phyloP scores from a whole-genome alignment of 2,888 invertebrate species.

The Caenorhabditis sp. region DNA sequence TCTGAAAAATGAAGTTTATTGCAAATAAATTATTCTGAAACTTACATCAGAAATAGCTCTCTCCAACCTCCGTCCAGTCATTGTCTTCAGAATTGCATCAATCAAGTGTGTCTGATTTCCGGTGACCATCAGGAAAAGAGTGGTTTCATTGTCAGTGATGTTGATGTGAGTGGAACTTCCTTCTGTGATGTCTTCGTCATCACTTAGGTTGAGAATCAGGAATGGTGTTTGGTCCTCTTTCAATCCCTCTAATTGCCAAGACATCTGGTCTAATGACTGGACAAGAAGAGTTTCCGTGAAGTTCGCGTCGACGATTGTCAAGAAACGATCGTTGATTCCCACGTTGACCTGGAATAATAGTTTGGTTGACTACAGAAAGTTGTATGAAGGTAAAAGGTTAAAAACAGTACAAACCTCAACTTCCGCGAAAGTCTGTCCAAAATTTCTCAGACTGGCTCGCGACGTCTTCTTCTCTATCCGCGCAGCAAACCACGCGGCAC shows the following conservation, averaged over 20 bases:
- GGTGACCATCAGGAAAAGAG: slow-evolving; percentile 43
- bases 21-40: background rate
- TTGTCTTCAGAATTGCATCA: slow-evolving; percentile 48
- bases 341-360: slow-evolving; percentile 85
- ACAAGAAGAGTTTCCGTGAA: slow-evolving; percentile 85
- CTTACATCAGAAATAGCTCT: slow-evolving; percentile 54
- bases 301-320: slow-evolving; percentile 91
- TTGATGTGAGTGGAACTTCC: slow-evolving; percentile 16
- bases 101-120: slow-evolving; percentile 50
- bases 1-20: slow-evolving; percentile 35
- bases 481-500: slow-evolving; percentile 55
- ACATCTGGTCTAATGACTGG: slow-evolving; percentile 68
- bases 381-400: too few relatives aligned
- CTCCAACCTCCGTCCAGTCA: slow-evolving; percentile 45
- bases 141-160: slow-evolving; percentile 20
- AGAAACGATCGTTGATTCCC: slow-evolving; percentile 91
- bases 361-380: too few relatives aligned
- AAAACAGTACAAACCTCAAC: slow-evolving; percentile 16
- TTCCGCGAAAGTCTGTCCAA: slow-evolving; percentile 53
- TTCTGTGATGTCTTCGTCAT: slow-evolving; percentile 31
- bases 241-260: slow-evolving; percentile 47
- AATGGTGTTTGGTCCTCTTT: slow-evolving; percentile 25
- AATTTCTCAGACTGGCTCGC: slow-evolving; percentile 38
- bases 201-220: slow-evolving; percentile 53
- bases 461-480: slow-evolving; percentile 55